Evolutionary conservation across 2,113 vertebrate genomes (phyloP).

Genomic region (Sylvietta virens): DNA sequence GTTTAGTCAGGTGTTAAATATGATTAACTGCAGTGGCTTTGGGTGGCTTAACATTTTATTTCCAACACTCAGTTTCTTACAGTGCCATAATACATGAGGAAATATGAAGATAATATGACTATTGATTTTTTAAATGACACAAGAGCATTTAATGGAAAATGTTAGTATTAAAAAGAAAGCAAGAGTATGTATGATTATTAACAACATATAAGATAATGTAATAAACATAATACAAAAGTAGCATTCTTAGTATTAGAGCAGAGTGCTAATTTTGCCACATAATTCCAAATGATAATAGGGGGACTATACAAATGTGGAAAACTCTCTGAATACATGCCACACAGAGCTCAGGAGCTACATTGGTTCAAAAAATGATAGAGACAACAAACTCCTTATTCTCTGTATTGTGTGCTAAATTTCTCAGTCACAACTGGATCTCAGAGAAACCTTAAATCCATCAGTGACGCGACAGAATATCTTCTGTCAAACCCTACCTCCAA

Average conservation of each 20-base stretch:
- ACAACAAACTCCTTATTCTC: neutral
- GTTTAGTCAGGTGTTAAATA: constrained; percentile 19
- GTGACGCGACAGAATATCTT: neutral
- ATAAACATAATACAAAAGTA: neutral
- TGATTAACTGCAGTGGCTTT: constrained; percentile 21
- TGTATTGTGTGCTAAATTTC: neutral
- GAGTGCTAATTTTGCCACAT: neutral
- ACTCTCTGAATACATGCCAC: neutral
- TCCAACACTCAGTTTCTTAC: neutral
- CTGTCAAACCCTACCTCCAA: neutral
- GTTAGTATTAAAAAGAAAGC: neutral
- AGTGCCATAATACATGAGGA: neutral
- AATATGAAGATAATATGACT: neutral
- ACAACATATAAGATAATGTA: neutral
- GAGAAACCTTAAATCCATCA: neutral
- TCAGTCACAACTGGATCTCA: neutral
- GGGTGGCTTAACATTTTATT: constrained; percentile 28
- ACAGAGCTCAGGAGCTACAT: neutral
- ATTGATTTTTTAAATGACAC: neutral
- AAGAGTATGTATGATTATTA: neutral
- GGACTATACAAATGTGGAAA: neutral
- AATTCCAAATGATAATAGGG: neutral
- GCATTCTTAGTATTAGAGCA: neutral
- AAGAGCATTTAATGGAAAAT: neutral
- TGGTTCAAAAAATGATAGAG: neutral